Evolutionary conservation across 2,888 invertebrate species (phyloP), one percentile per base, ranked within the genome.

Genomic region (Gonocerus acuteangulatus): DNA sequence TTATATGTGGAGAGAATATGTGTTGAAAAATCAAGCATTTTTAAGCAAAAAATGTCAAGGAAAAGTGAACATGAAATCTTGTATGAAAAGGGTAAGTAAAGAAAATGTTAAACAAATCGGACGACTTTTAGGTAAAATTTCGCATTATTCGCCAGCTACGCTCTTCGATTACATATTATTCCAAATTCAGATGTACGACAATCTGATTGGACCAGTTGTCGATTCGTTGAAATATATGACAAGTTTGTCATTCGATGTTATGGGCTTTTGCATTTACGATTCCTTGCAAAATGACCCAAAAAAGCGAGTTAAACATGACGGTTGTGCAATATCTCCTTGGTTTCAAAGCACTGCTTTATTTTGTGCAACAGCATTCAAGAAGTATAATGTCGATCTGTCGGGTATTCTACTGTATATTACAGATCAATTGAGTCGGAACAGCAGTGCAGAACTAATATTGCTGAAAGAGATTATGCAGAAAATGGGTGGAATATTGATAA

Each of bases 401-500:
- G 96, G 96, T 1, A 76, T 99, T 67, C 77, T 99, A 72, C 96
- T 99, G 75, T 99, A 95, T 75, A 92, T 99, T 21, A 93, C 93
- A 39, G 96, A 99, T 78, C 90, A 97, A 72, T 81, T 99, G 16
- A 97, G 97, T 75, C 87, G 90, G 18, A 90, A 94, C 70, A 95
- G 95, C 76, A 95, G 63, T 39, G 47, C 68, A n/a, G 95, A 96
- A 77, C 79, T 95, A 69, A 77, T 97, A 27, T 88, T 99, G 68
- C 78, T 99, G 60, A 92, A 96, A 74, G 97, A 99, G 78, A 89
- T 99, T 68, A 92, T 99, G 45, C 94, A 95, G 76, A 97, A 96
- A 79, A 99, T 99, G 97, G 93, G 95, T 1, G 99, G 99, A 1
- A 93, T 99, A 60, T 99, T 99, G 76, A 88, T 95, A 0, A 88